phyloP scores from a whole-genome alignment of 1,140 invertebrate species.

The Tetramorium alpestre region DNA sequence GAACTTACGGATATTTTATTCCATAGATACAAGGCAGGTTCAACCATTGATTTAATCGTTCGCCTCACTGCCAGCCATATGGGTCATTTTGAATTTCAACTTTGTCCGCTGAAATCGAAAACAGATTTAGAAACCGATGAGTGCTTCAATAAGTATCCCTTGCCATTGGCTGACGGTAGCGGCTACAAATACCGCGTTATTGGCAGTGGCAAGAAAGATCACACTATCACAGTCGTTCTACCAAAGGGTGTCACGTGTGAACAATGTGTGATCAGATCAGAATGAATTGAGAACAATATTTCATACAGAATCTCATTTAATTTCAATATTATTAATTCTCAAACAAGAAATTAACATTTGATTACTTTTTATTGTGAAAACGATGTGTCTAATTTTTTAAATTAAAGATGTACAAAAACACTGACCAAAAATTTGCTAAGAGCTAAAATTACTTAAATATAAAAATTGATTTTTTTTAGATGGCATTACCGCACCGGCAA shows the following conservation, averaged over 20 bases:
- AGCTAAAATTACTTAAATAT: not conserved
- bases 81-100: constrained; percentile 87
- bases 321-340: not conserved
- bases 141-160: constrained; percentile 88
- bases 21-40: constrained; percentile 76
- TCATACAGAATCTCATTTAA: not conserved
- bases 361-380: not conserved
- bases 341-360: not conserved
- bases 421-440: not conserved
- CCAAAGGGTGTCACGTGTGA: constrained; percentile 87
- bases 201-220: constrained; percentile 1
- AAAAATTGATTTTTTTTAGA: constrained; percentile 71
- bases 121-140: constrained; percentile 87
- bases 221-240: constrained; percentile 79
- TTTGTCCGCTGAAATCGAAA: constrained; percentile 85
- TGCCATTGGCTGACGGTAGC: constrained; percentile 85
- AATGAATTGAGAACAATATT: not conserved
- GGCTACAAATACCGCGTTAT: constrained; percentile 27
- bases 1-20: not conserved
- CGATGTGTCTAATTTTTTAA: not conserved
- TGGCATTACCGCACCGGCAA: constrained; percentile 90
- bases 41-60: constrained; percentile 81
- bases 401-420: not conserved
- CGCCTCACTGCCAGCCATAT: constrained; percentile 88
- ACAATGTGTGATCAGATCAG: constrained; percentile 87